Evolutionary conservation across 2,797 vertebrate genomes (phyloP).

Genomic region (Antrozous pallidus): DNA sequence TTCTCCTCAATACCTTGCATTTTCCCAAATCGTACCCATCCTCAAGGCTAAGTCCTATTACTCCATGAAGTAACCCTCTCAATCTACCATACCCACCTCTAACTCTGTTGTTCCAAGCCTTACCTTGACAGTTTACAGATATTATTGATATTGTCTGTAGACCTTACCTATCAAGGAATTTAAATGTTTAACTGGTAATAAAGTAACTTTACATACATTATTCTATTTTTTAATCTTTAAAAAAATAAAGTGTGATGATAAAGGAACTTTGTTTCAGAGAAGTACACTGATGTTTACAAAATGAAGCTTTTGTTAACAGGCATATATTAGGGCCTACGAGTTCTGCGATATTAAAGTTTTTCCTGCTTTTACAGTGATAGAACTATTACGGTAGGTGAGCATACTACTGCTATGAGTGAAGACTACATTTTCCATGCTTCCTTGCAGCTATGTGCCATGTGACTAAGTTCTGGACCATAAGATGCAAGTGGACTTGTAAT

Average conservation of each 20-base stretch:
- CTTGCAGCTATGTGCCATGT: neutral
- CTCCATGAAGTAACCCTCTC: neutral
- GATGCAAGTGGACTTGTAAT: neutral
- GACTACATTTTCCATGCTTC: neutral
- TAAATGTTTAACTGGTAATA: neutral
- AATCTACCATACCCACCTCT: neutral
- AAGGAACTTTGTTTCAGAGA: neutral
- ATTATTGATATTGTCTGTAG: neutral
- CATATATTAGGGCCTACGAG: neutral
- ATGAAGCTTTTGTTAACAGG: neutral
- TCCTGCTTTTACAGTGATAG: neutral
- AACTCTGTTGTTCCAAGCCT: neutral
- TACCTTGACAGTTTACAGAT: neutral
- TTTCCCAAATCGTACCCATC: neutral
- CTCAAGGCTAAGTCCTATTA: neutral
- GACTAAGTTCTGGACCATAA: neutral
- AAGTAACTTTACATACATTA: neutral
- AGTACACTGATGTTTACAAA: neutral
- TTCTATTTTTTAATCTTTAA: neutral
- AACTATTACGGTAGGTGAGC: neutral
- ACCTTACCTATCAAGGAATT: neutral
- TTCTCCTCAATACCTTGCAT: neutral
- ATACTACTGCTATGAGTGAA: neutral
- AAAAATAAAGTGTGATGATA: neutral
- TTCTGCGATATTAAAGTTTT: neutral